phyloP scores from a whole-genome alignment of 2,888 invertebrate species.

The Dryomyza anilis region DNA sequence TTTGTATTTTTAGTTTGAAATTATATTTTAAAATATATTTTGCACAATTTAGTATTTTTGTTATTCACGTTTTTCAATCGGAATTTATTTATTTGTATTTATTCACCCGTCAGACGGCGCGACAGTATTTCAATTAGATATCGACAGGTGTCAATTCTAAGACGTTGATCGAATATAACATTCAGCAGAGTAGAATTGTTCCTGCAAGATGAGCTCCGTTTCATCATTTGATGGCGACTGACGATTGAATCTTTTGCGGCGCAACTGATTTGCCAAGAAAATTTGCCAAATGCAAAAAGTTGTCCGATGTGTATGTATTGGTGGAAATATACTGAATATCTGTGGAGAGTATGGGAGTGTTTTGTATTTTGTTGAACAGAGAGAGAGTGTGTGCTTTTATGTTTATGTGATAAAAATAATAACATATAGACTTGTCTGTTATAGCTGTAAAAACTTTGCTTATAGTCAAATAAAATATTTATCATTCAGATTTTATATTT shows the following conservation, averaged over 20 bases:
- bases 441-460: too few species aligned
- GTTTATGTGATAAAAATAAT: too few species aligned
- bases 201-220: conserved; percentile 58
- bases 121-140: conserved; percentile 61
- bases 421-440: neutral
- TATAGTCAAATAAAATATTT: too few species aligned
- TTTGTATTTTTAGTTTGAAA: conserved; percentile 17
- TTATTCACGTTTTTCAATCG: neutral
- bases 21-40: conserved; percentile 25
- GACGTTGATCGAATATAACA: conserved; percentile 60
- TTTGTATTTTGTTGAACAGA: too few species aligned
- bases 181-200: conserved; percentile 52
- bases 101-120: conserved; percentile 58
- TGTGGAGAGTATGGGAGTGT: too few species aligned
- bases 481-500: too few species aligned
- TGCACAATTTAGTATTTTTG: conserved; percentile 15
- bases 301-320: too few species aligned
- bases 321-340: too few species aligned
- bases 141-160: conserved; percentile 61
- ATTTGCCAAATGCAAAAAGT: neutral
- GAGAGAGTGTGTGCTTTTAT: neutral
- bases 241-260: conserved; percentile 32
- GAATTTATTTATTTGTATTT: conserved; percentile 38
- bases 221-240: conserved; percentile 61
- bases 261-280: neutral